phyloP scores from a whole-genome alignment of 2,888 invertebrate genomes.

The Adineta ricciae region DNA sequence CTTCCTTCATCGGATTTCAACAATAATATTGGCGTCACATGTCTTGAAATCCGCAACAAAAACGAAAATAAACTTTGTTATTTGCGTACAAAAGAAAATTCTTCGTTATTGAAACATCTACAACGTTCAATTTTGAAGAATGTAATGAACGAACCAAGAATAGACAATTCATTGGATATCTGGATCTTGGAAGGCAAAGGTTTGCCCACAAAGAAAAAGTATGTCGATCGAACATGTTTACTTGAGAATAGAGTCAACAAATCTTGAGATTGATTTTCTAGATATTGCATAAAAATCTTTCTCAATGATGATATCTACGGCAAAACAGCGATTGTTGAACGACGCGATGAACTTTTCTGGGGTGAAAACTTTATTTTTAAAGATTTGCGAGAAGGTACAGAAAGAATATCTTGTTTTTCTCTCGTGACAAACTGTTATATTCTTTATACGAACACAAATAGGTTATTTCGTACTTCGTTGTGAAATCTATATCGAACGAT shows the following conservation, averaged over 20 bases:
- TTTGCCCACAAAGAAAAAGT: slow-evolving; percentile 67
- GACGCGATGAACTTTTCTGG: slow-evolving; percentile 83
- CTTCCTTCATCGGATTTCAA: neutral
- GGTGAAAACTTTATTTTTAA: slow-evolving; percentile 85
- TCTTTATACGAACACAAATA: neutral
- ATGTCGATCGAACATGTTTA: too few relatives aligned
- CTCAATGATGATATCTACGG: slow-evolving; percentile 80
- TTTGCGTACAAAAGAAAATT: neutral
- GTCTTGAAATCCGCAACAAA: neutral
- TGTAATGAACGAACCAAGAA: neutral
- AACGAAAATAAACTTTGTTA: neutral
- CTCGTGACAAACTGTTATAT: too few relatives aligned
- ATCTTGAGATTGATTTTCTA: neutral
- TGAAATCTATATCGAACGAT: neutral
- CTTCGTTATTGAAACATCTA: neutral
- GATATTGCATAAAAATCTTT: slow-evolving; percentile 79
- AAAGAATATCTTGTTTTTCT: neutral
- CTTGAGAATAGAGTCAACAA: too few relatives aligned
- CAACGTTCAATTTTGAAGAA: neutral
- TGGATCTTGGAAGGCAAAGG: slow-evolving; percentile 90
- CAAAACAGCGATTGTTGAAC: slow-evolving; percentile 77
- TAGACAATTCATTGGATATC: slow-evolving; percentile 75
- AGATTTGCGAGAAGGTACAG: slow-evolving; percentile 39
- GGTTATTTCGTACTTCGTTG: neutral
- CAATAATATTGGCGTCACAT: neutral